Evolutionary conservation across 1,140 invertebrate genomes (phyloP), one percentile per base, ranked within the genome.

Genomic region (Ceratina japonica): DNA sequence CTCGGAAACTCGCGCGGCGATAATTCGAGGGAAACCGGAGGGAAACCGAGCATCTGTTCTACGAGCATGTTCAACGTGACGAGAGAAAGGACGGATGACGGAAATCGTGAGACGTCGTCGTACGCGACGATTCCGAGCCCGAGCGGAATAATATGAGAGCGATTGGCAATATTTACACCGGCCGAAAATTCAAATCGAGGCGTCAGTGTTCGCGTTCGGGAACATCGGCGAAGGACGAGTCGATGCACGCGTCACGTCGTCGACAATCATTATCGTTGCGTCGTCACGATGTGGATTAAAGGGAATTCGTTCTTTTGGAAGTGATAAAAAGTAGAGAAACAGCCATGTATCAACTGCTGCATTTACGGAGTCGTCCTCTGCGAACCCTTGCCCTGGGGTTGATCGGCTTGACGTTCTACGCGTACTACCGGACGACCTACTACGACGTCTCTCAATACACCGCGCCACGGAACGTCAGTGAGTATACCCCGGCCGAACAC

Each of bases 351-450:
- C 80, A 88, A 52, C 87, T 90, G 77, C 77, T 91, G 68, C 86
- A 90, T 88, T 86, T 91, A 71, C 91, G 91, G 75, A 92, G 88
- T 86, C 89, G 91, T 74, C 62, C 87, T 76, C 78, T 91, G 20
- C 90, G 90, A 82, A 89, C 80, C 62, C 86, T 92, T 65, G 88
- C 92, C 61, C 72, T 92, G 54, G 89, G 87, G 74, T 82, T 92
- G 52, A 75, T 92, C 66, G 80, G 86, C 52, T 82, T 92, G 18
- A 91, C 91, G 27, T 89, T 92, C 64, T 92, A 91, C 62, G 88
- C 89, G 0, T 92, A 92, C 71, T 92, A 91, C 73, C 88, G 90
- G n/a, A 91, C 89, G 8, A 89, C 91, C 16, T 77, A 85, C 72
- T 88, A 89, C 66, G 89, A 92, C 27, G 80, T 88, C 31, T 86